Conservation (phyloP, 2,113 vertebrate genomes). For the Cygnus atratus region DNA sequence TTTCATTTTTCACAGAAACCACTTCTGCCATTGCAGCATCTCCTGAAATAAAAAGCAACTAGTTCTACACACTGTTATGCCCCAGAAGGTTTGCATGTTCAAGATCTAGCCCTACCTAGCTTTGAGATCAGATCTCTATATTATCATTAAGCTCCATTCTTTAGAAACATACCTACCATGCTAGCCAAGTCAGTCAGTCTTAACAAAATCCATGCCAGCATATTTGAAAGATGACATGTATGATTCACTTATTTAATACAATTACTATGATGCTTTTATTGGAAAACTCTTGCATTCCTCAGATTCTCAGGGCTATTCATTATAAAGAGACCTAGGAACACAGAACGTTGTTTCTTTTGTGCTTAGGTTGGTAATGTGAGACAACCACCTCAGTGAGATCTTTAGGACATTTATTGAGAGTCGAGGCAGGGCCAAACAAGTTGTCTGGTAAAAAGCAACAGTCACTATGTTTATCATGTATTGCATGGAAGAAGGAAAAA, state of each 20-base stretch:
- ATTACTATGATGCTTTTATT: conserved; percentile 48
- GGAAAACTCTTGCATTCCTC: conserved; percentile 44
- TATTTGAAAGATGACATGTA: conserved; percentile 33
- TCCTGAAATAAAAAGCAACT: not conserved
- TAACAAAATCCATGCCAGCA: conserved; percentile 21
- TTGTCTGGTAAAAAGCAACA: not conserved
- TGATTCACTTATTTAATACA: conserved; percentile 24
- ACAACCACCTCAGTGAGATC: not conserved
- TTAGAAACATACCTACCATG: not conserved
- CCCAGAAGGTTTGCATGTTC: not conserved
- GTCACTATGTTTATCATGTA: not conserved
- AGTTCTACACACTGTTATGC: not conserved
- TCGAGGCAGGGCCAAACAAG: not conserved
- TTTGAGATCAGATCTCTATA: not conserved
- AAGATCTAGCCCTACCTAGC: not conserved
- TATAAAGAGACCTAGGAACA: not conserved
- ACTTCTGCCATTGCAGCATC: not conserved
- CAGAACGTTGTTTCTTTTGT: not conserved
- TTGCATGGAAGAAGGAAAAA: not conserved
- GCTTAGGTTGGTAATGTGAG: too few species aligned
- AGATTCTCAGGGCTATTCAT: conserved; percentile 13
- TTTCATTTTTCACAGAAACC: not conserved
- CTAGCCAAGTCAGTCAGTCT: not conserved
- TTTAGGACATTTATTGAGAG: not conserved
- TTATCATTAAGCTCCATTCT: not conserved